phyloP scores from a whole-genome alignment of 1,140 invertebrate species.

The Habropoda laboriosa region DNA sequence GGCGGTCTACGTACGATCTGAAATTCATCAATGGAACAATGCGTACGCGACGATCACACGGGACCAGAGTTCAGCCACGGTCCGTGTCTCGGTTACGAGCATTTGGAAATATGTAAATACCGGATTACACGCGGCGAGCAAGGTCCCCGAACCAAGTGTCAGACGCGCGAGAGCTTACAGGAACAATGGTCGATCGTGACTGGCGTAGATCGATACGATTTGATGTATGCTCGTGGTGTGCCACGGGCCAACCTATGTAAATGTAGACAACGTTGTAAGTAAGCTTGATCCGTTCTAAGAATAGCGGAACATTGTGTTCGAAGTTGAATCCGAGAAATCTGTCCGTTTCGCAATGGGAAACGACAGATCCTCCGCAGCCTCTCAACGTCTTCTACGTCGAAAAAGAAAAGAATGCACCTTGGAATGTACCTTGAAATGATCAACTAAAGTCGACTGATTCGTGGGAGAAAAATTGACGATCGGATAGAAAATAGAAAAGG shows the following conservation, averaged over 20 bases:
- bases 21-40: no score
- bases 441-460: neutral
- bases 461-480: neutral
- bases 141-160: constrained; percentile 45
- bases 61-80: neutral
- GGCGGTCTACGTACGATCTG: no score
- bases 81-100: neutral
- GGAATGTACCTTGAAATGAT: neutral
- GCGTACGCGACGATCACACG: no score
- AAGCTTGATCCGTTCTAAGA: constrained; percentile 22
- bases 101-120: constrained; percentile 57
- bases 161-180: constrained; percentile 35
- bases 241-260: constrained; percentile 40
- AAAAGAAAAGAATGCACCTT: no score
- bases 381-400: neutral
- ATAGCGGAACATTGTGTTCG: constrained; percentile 32
- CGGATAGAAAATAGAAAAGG: no score
- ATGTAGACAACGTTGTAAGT: constrained; percentile 40
- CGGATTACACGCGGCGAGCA: constrained; percentile 55
- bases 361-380: neutral
- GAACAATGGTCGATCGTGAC: constrained; percentile 62
- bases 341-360: constrained; percentile 16
- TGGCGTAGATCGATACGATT: constrained; percentile 54
- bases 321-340: constrained; percentile 22
- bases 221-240: constrained; percentile 22